Evolutionary conservation across 1,140 invertebrate species (phyloP), one percentile per base, ranked within the genome.

Genomic region (Drosophila sp.): DNA sequence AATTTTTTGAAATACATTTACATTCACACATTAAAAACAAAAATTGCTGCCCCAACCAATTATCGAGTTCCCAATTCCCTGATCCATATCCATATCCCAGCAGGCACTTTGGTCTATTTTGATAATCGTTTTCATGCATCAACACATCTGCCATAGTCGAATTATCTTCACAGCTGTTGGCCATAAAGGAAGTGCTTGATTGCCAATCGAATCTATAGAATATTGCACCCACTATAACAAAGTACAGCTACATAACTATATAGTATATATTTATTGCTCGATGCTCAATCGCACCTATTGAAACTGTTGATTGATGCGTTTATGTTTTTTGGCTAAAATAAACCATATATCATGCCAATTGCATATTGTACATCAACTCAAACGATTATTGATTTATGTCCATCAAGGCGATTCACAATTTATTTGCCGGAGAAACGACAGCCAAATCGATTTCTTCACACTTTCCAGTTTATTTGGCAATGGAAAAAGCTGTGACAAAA

Each of bases 131-230:
- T 69, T 40, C 61, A 81, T 89, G 67, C 72, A 79, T 87, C 79
- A 89, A 80, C 83, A 83, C 79, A 64, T 76, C 53, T 14, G 59
- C 59, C 50, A 73, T 59, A 67, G 40, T 21, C 63, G 41, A 53
- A 51, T 65, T 77, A 43, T 75, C 25, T 58, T 83, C 69, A 32
- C 83, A 89, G 76, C 78, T 87, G 82, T 89, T 76, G 36, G 70
- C 69, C 79, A 89, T 89, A 72, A 80, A 78, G 83, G 83, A 89
- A 89, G 83, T 89, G 84, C 69, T 61, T 72, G 70, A 76, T 82
- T 62, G 66, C 58, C 64, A 69, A 54, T 76, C 69, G 34, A 65
- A 72, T 76, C 65, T 57, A 82, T 78, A 62, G 67, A 61, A 66
- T 38, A 72, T 71, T 62, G 45, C 63, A 82, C 66, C 58, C 58